These are phyloP conservation scores for Drosophila mettleri DNA, from an alignment of 2,888 invertebrate genomes.

Conservation along the genomic window DNA sequence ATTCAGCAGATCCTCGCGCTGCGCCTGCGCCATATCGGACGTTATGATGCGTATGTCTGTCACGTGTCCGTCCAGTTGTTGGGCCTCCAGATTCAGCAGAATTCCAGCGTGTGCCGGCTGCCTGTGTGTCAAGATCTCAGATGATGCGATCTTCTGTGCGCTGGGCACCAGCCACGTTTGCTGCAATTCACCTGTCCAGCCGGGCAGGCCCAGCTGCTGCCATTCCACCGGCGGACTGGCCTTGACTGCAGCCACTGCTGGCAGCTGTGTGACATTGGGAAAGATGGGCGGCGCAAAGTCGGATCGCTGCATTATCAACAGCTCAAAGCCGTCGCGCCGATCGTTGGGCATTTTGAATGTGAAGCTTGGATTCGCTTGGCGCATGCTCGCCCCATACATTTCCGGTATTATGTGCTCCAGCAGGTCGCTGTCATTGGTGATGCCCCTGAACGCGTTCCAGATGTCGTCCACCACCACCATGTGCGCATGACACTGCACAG, in stretches of 20 bases:
- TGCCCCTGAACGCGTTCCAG: slow-evolving; percentile 74
- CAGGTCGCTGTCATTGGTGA: slow-evolving; percentile 72
- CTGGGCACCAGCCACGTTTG: slow-evolving; percentile 44
- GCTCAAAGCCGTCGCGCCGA: slow-evolving; percentile 33
- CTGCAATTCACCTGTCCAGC: slow-evolving; percentile 80
- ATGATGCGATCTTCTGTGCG: no score
- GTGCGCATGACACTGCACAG: slow-evolving; percentile 29
- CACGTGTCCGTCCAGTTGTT: slow-evolving; percentile 59
- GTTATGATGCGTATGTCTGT: slow-evolving; percentile 61
- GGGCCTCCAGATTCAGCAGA: slow-evolving; percentile 44
- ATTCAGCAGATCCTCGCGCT: slow-evolving; percentile 55
- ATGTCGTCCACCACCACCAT: slow-evolving; percentile 70
- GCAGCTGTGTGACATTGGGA: slow-evolving; percentile 73
- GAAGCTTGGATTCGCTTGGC: slow-evolving; percentile 72
- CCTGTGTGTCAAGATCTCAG: slow-evolving; percentile 18
- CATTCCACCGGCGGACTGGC: slow-evolving; percentile 48
- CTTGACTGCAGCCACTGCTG: slow-evolving; percentile 41
- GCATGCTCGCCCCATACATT: slow-evolving; percentile 79
- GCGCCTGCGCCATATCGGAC: slow-evolving; percentile 17
- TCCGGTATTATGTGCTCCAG: slow-evolving; percentile 73
- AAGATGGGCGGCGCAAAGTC: slow-evolving; percentile 82
- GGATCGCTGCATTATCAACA: slow-evolving; percentile 74
- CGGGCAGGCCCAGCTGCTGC: slow-evolving; percentile 82
- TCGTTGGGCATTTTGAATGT: slow-evolving; percentile 75
- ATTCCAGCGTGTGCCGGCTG: slow-evolving; percentile 44